Evolutionary conservation across 2,888 invertebrate species (phyloP).

Genomic region (Xiphydria camelus): DNA sequence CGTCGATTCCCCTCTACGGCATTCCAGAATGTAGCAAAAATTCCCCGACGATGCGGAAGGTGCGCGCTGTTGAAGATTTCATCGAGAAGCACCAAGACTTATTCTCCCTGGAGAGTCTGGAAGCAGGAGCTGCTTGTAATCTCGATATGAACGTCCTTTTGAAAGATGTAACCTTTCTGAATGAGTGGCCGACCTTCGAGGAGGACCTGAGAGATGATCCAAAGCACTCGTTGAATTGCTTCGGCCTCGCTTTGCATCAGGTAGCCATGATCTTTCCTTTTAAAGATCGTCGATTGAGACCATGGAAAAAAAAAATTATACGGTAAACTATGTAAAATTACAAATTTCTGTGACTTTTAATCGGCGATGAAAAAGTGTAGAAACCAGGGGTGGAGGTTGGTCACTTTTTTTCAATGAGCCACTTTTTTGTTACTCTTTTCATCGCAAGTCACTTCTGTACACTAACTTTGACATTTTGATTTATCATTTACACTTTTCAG

Average conservation of each 20-base stretch:
- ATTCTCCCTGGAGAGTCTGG: constrained; percentile 64
- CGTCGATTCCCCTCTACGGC: constrained; percentile 1
- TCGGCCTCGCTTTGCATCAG: constrained; percentile 82
- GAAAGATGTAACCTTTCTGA: constrained; percentile 63
- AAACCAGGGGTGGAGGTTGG: no score
- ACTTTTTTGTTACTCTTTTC: no score
- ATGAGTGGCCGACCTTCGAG: constrained; percentile 67
- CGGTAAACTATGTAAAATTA: no score
- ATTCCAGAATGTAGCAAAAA: constrained; percentile 58
- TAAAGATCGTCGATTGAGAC: no score
- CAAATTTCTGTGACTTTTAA: no score
- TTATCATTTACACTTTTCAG: no score
- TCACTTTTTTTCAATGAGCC: no score
- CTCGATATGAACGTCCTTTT: constrained; percentile 64
- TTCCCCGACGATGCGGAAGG: constrained; percentile 59
- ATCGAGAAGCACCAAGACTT: constrained; percentile 58
- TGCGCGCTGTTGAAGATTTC: constrained; percentile 63
- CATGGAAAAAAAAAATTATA: no score
- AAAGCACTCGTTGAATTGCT: constrained; percentile 67
- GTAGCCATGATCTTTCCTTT: no score
- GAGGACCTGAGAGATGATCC: constrained; percentile 71
- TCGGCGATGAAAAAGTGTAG: no score
- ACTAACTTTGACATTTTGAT: no score
- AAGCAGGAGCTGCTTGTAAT: constrained; percentile 63
- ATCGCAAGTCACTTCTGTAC: no score